Conservation (phyloP, 2,888 invertebrate species). For the Anthophora plumipes region DNA sequence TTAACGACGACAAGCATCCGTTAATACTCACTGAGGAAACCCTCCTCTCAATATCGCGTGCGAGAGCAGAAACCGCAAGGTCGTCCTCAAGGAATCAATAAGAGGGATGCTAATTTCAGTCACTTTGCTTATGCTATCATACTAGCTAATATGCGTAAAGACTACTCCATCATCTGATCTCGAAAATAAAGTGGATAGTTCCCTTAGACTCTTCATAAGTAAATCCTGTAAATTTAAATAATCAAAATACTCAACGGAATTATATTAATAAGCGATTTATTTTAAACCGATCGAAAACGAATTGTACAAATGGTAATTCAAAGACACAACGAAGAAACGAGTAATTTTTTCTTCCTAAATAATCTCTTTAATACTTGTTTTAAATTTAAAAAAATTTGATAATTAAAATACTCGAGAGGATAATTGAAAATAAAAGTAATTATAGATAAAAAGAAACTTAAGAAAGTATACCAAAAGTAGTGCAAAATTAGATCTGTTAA, state of each 20-base stretch:
- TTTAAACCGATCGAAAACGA: not conserved
- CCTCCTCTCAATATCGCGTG: conserved; percentile 28
- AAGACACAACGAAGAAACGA: no score
- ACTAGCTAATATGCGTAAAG: conserved; percentile 17
- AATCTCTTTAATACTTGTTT: no score
- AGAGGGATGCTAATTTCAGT: conserved; percentile 50
- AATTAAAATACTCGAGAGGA: no score
- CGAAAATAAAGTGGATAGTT: not conserved
- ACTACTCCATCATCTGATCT: not conserved
- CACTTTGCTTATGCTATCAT: conserved; percentile 32
- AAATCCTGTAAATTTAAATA: not conserved
- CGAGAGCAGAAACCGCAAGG: conserved; percentile 43
- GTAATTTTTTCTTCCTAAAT: no score
- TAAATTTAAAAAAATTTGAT: no score
- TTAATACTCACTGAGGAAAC: conserved; percentile 16
- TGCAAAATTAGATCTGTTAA: not conserved
- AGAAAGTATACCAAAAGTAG: not conserved
- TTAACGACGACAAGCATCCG: conserved; percentile 22
- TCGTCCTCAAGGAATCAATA: conserved; percentile 46
- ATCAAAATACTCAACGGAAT: not conserved
- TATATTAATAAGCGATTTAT: not conserved
- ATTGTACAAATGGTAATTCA: no score
- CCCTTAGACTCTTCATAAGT: not conserved
- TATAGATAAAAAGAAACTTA: no score
- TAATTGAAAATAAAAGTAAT: no score